Evolutionary conservation across 1,140 invertebrate species (phyloP), one percentile per base, ranked within the genome.

Genomic region (Sitophilus oryzae): DNA sequence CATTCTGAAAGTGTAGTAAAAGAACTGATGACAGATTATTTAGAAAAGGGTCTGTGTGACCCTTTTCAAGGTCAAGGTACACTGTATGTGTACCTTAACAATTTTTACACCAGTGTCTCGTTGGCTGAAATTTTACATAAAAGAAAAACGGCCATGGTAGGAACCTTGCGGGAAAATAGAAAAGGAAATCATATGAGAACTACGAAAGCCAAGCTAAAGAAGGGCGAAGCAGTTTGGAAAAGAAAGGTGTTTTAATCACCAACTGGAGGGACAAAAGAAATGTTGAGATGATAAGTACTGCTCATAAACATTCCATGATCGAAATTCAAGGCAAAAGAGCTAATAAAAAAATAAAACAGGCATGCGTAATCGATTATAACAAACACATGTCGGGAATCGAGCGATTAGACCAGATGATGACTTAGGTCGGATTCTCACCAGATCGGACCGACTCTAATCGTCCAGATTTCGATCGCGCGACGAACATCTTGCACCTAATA

Each of bases 381-480:
- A n/a, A n/a, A n/a, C n/a, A 21, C 20, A 53, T 45, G 51, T 46
- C 22, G 5, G 51, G 51, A 20, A 53, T 52, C 15, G 51, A 53
- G 25, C 10, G 23, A 35, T 45, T 15, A 5, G 51, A 53, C 22
- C 41, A 53, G 34, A 53, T 53, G 40, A 15, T 45, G n/a, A 25
- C 40, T 6, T 53, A n/a, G n/a, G n/a, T n/a, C n/a, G n/a, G n/a
- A n/a, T n/a, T n/a, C n/a, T n/a, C n/a, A n/a, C n/a, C n/a, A n/a
- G n/a, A n/a, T n/a, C n/a, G n/a, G n/a, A n/a, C n/a, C n/a, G n/a
- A n/a, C n/a, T n/a, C n/a, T n/a, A n/a, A n/a, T n/a, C n/a, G n/a
- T n/a, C n/a, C n/a, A n/a, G n/a, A n/a, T n/a, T n/a, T n/a, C n/a
- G n/a, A n/a, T n/a, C n/a, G n/a, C n/a, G n/a, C n/a, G n/a, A n/a